Evolutionary conservation across 2,888 invertebrate genomes (phyloP).

Genomic region (Melangyna quadrimaculata): DNA sequence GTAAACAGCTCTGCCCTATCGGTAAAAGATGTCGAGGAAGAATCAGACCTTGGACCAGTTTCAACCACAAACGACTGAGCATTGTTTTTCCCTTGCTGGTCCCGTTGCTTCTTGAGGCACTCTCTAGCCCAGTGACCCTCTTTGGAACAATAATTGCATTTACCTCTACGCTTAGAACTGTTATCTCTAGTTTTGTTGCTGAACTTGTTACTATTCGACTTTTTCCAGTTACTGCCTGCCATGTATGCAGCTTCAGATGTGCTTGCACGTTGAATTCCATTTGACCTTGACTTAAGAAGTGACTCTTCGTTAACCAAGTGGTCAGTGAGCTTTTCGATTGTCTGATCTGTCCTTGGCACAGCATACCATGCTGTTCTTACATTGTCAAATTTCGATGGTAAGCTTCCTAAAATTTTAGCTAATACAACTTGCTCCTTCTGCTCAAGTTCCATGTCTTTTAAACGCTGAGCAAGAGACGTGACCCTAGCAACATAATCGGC

Average conservation of each 20-base stretch:
- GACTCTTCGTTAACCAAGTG: too few species aligned
- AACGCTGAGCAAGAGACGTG: too few species aligned
- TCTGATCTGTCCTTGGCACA: too few species aligned
- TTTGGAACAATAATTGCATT: conserved; percentile 2
- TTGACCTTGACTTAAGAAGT: neutral
- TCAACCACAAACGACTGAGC: conserved; percentile 7
- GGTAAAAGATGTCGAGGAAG: neutral
- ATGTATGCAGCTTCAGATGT: neutral
- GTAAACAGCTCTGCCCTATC: neutral
- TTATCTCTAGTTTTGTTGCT: neutral
- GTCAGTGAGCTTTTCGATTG: too few species aligned
- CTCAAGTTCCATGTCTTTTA: too few species aligned
- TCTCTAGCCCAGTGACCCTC: neutral
- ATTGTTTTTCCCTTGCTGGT: neutral
- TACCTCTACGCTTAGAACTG: neutral
- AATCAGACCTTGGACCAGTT: neutral
- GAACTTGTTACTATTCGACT: neutral
- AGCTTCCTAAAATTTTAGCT: too few species aligned
- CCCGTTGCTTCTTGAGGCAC: neutral
- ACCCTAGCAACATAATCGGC: too few species aligned
- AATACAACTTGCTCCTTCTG: too few species aligned
- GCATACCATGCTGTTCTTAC: too few species aligned
- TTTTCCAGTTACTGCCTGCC: neutral
- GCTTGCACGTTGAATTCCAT: too few species aligned
- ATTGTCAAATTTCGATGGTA: too few species aligned